These are phyloP conservation scores for Ormyrus thymus DNA, from an alignment of 2,888 invertebrate species.

Conservation along the genomic window DNA sequence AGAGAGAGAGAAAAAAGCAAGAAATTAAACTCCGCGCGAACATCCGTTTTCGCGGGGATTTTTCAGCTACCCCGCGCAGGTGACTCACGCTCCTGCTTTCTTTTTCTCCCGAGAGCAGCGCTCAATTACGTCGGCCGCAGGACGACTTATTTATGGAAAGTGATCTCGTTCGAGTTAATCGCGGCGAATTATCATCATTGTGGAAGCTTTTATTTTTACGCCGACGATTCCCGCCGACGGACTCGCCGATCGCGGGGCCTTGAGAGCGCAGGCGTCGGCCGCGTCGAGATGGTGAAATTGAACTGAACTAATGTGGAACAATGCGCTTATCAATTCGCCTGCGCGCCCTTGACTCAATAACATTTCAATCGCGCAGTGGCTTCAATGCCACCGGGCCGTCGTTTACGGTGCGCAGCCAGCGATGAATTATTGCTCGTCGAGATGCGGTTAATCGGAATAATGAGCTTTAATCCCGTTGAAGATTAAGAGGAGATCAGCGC, in stretches of 20 bases:
- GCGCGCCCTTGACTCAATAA: constrained; percentile 41
- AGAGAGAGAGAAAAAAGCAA: background rate
- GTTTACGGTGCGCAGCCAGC: background rate
- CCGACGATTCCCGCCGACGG: background rate
- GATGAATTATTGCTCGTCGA: constrained; percentile 8
- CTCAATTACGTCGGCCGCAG: background rate
- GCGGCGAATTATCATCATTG: background rate
- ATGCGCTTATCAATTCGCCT: constrained; percentile 44
- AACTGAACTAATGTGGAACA: constrained; percentile 44
- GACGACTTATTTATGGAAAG: constrained; percentile 19
- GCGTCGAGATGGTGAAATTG: constrained; percentile 6
- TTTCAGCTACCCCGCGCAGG: background rate
- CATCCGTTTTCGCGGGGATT: constrained; percentile 25
- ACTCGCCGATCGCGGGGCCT: constrained; percentile 11
- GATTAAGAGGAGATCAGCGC: background rate
- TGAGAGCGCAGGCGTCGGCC: constrained; percentile 4
- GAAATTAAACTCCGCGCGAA: background rate
- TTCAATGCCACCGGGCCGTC: constrained; percentile 19
- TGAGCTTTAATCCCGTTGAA: background rate
- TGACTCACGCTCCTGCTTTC: constrained; percentile 5
- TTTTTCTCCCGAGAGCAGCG: background rate
- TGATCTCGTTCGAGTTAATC: constrained; percentile 3
- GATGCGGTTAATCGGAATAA: background rate
- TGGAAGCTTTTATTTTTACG: background rate
- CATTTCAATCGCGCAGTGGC: constrained; percentile 41